Conservation (phyloP, 2,113 vertebrate genomes). For the Fulmarus glacialis region DNA sequence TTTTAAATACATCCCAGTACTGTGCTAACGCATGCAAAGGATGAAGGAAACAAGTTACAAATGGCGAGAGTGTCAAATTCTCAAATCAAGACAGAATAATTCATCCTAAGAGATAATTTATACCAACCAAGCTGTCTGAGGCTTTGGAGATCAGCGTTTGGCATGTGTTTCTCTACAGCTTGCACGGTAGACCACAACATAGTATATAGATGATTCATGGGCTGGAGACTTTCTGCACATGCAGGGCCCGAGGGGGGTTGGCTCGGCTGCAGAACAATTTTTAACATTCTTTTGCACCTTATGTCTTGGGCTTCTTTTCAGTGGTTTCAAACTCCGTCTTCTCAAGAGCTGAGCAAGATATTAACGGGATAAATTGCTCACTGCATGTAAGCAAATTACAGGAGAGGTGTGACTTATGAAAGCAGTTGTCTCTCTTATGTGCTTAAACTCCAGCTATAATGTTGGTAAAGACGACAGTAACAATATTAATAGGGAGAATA, state of each 20-base stretch:
- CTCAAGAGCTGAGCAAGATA: slow-evolving; percentile 4
- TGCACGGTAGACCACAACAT: not conserved
- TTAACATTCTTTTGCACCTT: slow-evolving; percentile 14
- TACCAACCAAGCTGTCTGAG: slow-evolving; percentile 24
- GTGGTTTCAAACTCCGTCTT: not conserved
- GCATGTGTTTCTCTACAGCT: not conserved
- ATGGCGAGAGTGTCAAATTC: not conserved
- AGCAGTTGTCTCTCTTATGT: not conserved
- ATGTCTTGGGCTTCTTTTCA: not conserved
- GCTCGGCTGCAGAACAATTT: not conserved
- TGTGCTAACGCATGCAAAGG: not conserved
- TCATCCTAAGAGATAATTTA: slow-evolving; percentile 51
- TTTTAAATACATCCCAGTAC: not conserved
- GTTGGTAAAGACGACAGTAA: not conserved
- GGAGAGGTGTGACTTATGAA: not conserved
- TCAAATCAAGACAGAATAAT: slow-evolving; percentile 37
- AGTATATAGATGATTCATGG: slow-evolving; percentile 22
- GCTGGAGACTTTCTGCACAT: slow-evolving; percentile 12
- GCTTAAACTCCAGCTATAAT: not conserved
- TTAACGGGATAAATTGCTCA: not conserved
- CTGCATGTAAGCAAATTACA: not conserved
- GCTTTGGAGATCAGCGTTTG: slow-evolving; percentile 27
- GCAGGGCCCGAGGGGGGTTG: not conserved
- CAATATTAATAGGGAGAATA: not conserved
- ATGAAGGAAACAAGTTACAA: slow-evolving; percentile 38